Evolutionary conservation across 2,113 vertebrate genomes (phyloP).

Genomic region (Ginglymostoma cirratum): DNA sequence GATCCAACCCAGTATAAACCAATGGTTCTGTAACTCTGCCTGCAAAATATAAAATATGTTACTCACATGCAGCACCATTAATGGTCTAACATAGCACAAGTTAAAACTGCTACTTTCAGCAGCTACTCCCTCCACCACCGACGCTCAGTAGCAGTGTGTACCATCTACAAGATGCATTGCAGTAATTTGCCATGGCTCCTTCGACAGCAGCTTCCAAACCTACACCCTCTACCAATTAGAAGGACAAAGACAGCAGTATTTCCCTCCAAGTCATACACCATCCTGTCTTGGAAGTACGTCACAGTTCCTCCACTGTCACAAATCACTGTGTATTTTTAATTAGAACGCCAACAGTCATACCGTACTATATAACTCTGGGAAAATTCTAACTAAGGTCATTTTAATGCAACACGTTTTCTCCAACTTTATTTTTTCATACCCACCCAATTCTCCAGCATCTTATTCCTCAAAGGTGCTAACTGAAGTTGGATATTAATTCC

Average conservation of each 20-base stretch:
- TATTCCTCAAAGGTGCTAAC: background rate
- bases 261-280: no score
- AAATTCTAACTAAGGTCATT: background rate
- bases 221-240: no score
- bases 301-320: no score
- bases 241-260: no score
- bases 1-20: slow-evolving; percentile 92
- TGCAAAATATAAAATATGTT: slow-evolving; percentile 47
- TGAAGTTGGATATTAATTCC: background rate
- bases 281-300: no score
- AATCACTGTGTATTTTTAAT: background rate
- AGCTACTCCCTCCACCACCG: no score
- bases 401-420: background rate
- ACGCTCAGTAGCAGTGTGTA: no score
- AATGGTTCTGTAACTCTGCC: slow-evolving; percentile 80
- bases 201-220: no score
- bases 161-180: no score
- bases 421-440: background rate
- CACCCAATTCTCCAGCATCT: background rate
- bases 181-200: no score
- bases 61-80: background rate
- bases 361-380: background rate
- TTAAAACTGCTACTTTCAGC: no score
- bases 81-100: background rate
- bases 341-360: background rate